These are phyloP conservation scores for Bicyclus anynana DNA, from an alignment of 1,140 invertebrate genomes.

Conservation along the genomic window DNA sequence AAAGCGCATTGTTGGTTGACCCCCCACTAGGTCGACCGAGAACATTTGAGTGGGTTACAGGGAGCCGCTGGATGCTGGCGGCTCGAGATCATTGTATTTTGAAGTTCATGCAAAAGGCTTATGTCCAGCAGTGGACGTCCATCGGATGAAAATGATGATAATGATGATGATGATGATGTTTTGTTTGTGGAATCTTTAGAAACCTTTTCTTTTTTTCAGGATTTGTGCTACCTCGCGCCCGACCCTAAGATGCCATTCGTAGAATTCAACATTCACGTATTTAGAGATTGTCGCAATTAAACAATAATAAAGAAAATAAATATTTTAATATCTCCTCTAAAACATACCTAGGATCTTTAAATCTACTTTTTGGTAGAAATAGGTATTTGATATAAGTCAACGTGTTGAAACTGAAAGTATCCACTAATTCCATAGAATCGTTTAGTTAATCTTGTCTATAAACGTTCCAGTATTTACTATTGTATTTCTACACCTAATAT, in stretches of 20 bases:
- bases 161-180: too few relatives aligned
- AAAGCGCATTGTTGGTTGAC: too few relatives aligned
- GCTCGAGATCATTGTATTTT: too few relatives aligned
- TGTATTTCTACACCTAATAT: background rate
- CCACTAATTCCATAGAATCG: background rate
- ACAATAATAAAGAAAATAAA: background rate
- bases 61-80: too few relatives aligned
- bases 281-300: conserved; percentile 79
- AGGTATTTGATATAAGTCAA: too few relatives aligned
- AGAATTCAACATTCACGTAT: conserved; percentile 80
- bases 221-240: conserved; percentile 67
- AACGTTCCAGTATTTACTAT: background rate
- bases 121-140: too few relatives aligned
- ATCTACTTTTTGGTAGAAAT: conserved; percentile 1
- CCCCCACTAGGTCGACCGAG: too few relatives aligned
- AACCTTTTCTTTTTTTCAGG: conserved; percentile 64
- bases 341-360: background rate
- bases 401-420: too few relatives aligned
- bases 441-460: background rate
- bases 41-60: too few relatives aligned
- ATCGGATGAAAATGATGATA: too few relatives aligned
- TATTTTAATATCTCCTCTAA: background rate
- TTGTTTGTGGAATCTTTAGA: too few relatives aligned
- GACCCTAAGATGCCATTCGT: conserved; percentile 74
- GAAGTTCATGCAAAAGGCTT: too few relatives aligned